phyloP scores from a whole-genome alignment of 2,113 vertebrate species.

The Talpa occidentalis region DNA sequence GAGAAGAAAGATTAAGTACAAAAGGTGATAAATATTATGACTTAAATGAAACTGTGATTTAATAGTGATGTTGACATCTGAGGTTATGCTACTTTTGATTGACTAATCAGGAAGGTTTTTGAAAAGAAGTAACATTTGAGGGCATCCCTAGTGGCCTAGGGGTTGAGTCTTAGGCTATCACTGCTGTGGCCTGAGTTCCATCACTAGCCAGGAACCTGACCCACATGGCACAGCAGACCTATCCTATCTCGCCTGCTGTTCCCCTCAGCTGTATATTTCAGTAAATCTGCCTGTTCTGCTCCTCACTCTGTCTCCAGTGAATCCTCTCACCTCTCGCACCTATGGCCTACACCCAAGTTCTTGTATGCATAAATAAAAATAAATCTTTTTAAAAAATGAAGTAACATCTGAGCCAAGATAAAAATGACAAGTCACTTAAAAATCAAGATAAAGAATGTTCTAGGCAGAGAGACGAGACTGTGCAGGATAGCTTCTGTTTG shows the following conservation, averaged over 20 bases:
- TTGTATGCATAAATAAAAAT: no score
- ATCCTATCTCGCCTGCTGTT: no score
- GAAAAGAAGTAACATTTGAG: not conserved
- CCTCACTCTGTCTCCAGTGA: no score
- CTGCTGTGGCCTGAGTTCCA: no score
- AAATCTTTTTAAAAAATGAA: not conserved
- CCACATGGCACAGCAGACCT: no score
- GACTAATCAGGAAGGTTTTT: not conserved
- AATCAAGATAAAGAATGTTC: not conserved
- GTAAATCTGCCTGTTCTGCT: no score
- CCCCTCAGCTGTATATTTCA: no score
- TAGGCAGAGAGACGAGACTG: not conserved
- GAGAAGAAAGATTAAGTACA: constrained; percentile 29
- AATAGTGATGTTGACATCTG: not conserved
- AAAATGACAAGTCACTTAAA: not conserved
- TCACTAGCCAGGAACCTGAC: no score
- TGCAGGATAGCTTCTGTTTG: not conserved
- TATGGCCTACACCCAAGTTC: no score
- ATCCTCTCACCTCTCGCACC: no score
- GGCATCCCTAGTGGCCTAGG: no score
- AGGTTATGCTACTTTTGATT: not conserved
- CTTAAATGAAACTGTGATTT: not conserved
- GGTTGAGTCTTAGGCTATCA: no score
- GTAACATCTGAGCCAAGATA: not conserved
- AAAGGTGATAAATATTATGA: not conserved